These are phyloP conservation scores for Lasioglossum calceatum DNA, from an alignment of 2,888 invertebrate genomes.

Conservation along the genomic window DNA sequence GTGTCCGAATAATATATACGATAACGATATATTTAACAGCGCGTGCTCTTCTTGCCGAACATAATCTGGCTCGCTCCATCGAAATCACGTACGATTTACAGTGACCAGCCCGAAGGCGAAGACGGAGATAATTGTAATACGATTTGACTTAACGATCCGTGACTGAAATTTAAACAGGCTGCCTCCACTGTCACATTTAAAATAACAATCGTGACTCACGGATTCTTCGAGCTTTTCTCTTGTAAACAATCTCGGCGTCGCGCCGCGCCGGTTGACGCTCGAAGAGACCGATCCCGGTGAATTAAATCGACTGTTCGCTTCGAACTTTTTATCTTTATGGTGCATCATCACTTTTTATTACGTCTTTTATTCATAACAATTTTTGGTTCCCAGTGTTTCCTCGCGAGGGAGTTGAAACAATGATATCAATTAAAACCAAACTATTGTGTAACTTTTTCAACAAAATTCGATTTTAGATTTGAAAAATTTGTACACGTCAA, in stretches of 20 bases:
- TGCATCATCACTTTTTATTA: too few species aligned
- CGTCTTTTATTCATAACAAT: too few species aligned
- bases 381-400: too few species aligned
- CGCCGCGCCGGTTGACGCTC: background rate
- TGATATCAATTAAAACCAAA: too few species aligned
- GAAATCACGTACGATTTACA: slow-evolving; percentile 64
- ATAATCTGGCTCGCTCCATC: slow-evolving; percentile 56
- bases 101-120: slow-evolving; percentile 47
- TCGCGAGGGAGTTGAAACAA: too few species aligned
- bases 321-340: background rate
- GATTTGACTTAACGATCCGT: slow-evolving; percentile 59
- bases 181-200: slow-evolving; percentile 54
- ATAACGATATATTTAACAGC: slow-evolving; percentile 12
- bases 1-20: background rate
- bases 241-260: slow-evolving; percentile 12
- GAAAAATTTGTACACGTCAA: too few species aligned
- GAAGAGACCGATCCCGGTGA: background rate
- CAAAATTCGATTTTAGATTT: too few species aligned
- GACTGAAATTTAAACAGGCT: slow-evolving; percentile 68
- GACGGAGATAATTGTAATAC: slow-evolving; percentile 55
- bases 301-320: background rate
- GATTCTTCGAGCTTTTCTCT: slow-evolving; percentile 20
- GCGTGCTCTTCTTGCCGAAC: slow-evolving; percentile 52
- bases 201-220: slow-evolving; percentile 57
- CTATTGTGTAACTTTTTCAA: too few species aligned